A percentile compares a stretch with the other conserved stretches of the same genome.
Evolutionary conservation across 1,140 invertebrate genomes (phyloP).

Genomic region (Drosophila fuyamai): DNA sequence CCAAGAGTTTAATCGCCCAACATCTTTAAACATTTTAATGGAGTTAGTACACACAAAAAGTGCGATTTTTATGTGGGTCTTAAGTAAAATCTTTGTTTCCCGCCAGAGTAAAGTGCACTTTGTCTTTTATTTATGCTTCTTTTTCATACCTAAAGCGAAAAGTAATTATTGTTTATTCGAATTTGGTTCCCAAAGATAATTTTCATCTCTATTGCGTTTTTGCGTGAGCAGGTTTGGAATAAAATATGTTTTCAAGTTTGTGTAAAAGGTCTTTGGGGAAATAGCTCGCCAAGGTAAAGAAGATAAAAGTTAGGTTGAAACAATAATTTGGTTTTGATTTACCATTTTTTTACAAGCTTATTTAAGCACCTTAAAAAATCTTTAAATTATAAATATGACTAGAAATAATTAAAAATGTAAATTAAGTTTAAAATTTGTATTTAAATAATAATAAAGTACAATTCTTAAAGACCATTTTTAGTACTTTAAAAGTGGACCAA

Average conservation of each 20-base stretch:
- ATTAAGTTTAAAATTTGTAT: too few species aligned
- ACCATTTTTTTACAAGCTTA: too few species aligned
- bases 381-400: too few species aligned
- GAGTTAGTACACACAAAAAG: background rate
- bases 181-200: background rate
- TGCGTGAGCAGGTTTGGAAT: background rate
- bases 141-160: background rate
- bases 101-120: background rate
- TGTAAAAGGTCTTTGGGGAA: background rate
- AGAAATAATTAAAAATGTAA: too few species aligned
- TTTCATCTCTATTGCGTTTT: background rate
- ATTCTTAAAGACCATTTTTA: too few species aligned
- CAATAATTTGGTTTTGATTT: background rate
- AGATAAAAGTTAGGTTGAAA: background rate
- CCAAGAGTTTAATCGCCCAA: background rate
- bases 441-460: too few species aligned
- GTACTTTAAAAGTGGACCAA: too few species aligned
- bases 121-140: background rate
- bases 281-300: background rate
- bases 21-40: background rate
- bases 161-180: constrained; percentile 5
- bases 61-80: background rate
- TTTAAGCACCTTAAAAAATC: too few species aligned
- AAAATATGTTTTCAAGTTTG: background rate
- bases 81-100: too few species aligned